These are phyloP conservation scores for Drosophila hamatofila DNA, from an alignment of 2,888 invertebrate species.

Conservation along the genomic window DNA sequence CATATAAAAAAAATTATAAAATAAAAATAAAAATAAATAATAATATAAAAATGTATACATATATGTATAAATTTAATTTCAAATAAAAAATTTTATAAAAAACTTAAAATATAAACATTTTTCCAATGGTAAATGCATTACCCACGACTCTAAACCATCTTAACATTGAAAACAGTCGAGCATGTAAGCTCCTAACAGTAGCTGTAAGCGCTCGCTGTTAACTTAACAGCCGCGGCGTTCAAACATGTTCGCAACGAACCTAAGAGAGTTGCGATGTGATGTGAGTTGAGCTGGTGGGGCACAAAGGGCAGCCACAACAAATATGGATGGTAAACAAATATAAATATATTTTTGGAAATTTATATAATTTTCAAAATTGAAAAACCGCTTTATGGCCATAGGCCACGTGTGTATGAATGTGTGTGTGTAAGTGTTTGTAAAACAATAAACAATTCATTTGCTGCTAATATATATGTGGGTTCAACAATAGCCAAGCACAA, in stretches of 20 bases:
- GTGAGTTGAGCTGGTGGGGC: background rate
- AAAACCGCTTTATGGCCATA: conserved; percentile 31
- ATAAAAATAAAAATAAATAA: too few relatives aligned
- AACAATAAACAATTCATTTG: conserved; percentile 43
- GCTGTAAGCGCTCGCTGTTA: conserved; percentile 33
- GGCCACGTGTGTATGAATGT: background rate
- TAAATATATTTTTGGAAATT: conserved; percentile 22
- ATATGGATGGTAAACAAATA: conserved; percentile 5
- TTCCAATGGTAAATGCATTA: too few relatives aligned
- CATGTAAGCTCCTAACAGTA: background rate
- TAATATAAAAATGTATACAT: too few relatives aligned
- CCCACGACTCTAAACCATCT: background rate
- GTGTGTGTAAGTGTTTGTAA: background rate
- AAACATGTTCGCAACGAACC: conserved; percentile 42
- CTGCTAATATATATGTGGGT: conserved; percentile 19
- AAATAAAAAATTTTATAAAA: too few relatives aligned
- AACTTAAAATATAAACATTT: too few relatives aligned
- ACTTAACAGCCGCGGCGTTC: conserved; percentile 35
- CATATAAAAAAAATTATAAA: too few relatives aligned
- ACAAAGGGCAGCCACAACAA: background rate
- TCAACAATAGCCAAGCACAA: background rate
- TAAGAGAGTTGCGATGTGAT: conserved; percentile 4
- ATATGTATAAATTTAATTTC: too few relatives aligned
- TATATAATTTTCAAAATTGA: conserved; percentile 28
- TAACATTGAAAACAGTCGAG: too few relatives aligned